Base-by-base conservation (phyloP, 2,113 vertebrate species). In the Myotis davidii region DNA sequence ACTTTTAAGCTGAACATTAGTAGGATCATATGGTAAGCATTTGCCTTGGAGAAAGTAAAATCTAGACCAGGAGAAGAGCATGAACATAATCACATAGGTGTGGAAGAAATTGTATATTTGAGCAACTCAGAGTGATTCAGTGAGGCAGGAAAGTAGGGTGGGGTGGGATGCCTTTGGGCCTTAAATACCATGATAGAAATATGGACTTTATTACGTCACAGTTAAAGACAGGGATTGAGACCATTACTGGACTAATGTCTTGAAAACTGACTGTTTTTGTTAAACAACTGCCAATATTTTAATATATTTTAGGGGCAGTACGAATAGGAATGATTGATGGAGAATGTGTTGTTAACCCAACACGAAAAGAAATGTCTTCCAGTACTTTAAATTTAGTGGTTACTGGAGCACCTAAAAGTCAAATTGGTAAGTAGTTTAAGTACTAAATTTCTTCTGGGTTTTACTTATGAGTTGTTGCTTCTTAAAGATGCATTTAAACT, bases 361-460 rank as follows among this genome's bases (percentile, higher is more conserved):
- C 99, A 3, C 98, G 99, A 89, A 98, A 98, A 94, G 98, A 99
- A 97, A 99, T 99, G 99, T 97, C 98, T 61, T 98, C 98, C n/a
- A 99, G 99, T 97, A 95, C 79, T 94, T 98, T 99, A 32, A 99
- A 99, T 97, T 97, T 99, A 90, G 97, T 99, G 48, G 97, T 99
- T 96, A 98, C 99, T 4, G 99, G 99, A 97, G 99, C 98, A 23
- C 97, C 98, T 48, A 98, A 98, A 90, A 99, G 97, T 97, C 99
- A 99, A 98, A 98, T 99, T 84, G 99, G 99, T 99, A 95, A 98
- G 99, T 98, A 39, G 6, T 37, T 94, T 92, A 90, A 50, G 39
- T 89, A 90, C 54, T 64, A 37, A 34, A 69, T 96, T 90, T 87
- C 6, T 84, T 34, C 29, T 88, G 5, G 25, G 25, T 83, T 96